These are phyloP conservation scores for Epinephelus awoara DNA, from an alignment of 2,797 vertebrate species.

Conservation along the genomic window DNA sequence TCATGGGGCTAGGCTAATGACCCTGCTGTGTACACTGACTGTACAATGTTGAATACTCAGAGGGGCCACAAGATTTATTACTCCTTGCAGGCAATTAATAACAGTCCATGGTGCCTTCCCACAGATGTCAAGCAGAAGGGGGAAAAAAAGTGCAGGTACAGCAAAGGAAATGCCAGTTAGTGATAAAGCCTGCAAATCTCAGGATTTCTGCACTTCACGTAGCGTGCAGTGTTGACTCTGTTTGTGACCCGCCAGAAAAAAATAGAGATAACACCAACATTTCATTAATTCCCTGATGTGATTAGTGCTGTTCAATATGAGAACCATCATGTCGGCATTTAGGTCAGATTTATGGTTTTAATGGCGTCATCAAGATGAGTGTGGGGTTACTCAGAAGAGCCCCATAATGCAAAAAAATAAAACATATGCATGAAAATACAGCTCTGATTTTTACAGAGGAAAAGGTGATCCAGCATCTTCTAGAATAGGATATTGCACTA, in stretches of 20 bases:
- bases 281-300: constrained; percentile 49
- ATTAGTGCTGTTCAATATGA: constrained; percentile 54
- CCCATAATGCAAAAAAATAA: neutral
- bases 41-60: constrained; percentile 78
- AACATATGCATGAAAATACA: constrained; percentile 4
- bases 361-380: constrained; percentile 33
- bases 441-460: neutral
- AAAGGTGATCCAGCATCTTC: constrained; percentile 5
- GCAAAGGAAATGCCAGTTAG: constrained; percentile 78
- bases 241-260: constrained; percentile 50
- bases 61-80: constrained; percentile 84
- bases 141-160: constrained; percentile 84
- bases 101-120: constrained; percentile 74
- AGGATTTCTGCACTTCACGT: constrained; percentile 62
- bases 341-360: constrained; percentile 48
- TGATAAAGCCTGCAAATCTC: constrained; percentile 74
- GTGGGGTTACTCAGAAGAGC: neutral
- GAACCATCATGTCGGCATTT: constrained; percentile 57
- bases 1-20: constrained; percentile 77
- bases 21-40: constrained; percentile 80
- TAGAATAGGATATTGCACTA: constrained; percentile 29
- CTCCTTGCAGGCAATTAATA: constrained; percentile 85
- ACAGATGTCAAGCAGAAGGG: constrained; percentile 74
- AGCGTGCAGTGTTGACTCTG: constrained; percentile 35
- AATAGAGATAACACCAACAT: constrained; percentile 40